Evolutionary conservation across 2,797 vertebrate species (phyloP), one percentile per base, ranked within the genome.

Genomic region (Gila robusta): DNA sequence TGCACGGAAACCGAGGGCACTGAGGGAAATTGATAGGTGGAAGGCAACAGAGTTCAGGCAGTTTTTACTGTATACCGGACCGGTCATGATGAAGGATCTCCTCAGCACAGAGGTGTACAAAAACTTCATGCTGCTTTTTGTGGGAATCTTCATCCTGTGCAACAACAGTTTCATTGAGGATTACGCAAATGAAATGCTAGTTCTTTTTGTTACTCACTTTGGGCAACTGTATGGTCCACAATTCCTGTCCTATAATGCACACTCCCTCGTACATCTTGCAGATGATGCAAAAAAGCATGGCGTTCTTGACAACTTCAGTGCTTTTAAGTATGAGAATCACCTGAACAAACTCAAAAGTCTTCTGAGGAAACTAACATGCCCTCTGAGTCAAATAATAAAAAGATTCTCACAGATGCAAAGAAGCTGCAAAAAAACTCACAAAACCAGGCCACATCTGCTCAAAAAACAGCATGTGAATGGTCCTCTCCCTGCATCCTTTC

Each of bases 31-130:
- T 41, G 56, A 79, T 6, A 39, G 56, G 8, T 79, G 77, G 77
- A 64, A 79, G 37, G 39, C 79, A 23, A 80, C 69, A 73, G 52
- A 85, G 70, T 80, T 62, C 11, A 59, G 39, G 73, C 79, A 70
- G 26, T 76, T 71, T 87, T 71, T 44, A 37, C 12, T 72, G 35
- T 72, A 70, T 21, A 82, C 47, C 0, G 23, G 67, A n/a, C 66
- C 79, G 10, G 79, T 81, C 21, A 67, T 81, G 80, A 16, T 71
- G 26, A 81, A 81, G 39, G 66, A 81, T 39, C 41, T 70, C 5
- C 16, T 81, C 9, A 49, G 0, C 19, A 70, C 79, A 37, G 64
- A 67, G 23, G 80, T 71, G 64, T 71, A 81, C 47, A 70, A 39
- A 70, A 54, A n/a, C 19, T 54, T 39, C 3, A 28, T 70, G 28